These are phyloP conservation scores for Erinaceus europaeus DNA, from an alignment of 2,113 vertebrate genomes.

Conservation along the genomic window DNA sequence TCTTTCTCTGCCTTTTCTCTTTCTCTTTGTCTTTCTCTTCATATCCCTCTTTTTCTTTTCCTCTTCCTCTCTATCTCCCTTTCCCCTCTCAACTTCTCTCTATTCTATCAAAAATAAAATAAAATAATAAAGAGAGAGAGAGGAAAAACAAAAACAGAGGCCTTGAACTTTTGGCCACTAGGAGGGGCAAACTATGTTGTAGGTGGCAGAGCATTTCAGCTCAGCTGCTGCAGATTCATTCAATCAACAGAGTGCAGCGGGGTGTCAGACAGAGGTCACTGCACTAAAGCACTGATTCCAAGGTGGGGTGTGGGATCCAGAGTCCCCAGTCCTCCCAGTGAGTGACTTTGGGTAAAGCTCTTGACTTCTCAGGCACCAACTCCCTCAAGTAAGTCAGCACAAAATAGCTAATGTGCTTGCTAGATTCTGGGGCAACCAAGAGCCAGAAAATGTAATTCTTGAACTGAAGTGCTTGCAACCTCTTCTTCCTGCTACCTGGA, in stretches of 20 bases:
- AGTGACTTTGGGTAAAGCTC: not conserved
- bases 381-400: not conserved
- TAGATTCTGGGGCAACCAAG: not conserved
- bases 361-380: not conserved
- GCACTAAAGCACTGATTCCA: not conserved
- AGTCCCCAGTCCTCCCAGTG: not conserved
- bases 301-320: too few species aligned
- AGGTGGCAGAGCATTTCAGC: not conserved
- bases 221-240: not conserved
- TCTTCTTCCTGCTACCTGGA: too few species aligned
- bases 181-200: not conserved
- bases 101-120: too few species aligned
- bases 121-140: too few species aligned
- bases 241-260: too few species aligned
- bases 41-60: too few species aligned
- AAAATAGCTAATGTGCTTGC: accelerated
- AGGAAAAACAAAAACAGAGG: too few species aligned
- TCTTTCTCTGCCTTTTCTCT: too few species aligned
- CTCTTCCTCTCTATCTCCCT: too few species aligned
- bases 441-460: not conserved
- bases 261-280: not conserved
- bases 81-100: too few species aligned
- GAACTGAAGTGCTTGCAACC: not conserved
- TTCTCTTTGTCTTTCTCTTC: too few species aligned
- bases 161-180: accelerated